These are phyloP conservation scores for Dromius quadrimaculatus DNA, from an alignment of 2,888 invertebrate genomes.

Conservation along the genomic window DNA sequence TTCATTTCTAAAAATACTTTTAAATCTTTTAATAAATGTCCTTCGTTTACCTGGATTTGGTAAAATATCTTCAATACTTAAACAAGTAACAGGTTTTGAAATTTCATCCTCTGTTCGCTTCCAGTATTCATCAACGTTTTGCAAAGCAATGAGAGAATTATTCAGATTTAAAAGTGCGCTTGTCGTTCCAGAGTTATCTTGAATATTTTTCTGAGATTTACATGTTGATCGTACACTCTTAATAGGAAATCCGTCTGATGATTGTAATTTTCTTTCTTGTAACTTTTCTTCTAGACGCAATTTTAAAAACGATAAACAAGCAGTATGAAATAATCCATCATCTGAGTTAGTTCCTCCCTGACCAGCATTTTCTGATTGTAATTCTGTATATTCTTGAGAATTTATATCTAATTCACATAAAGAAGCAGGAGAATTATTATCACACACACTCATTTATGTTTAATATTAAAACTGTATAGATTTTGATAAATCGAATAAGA, in stretches of 20 bases:
- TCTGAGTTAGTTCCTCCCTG: too few species aligned
- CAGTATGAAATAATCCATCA: neutral
- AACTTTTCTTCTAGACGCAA: conserved; percentile 3
- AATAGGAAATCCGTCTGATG: neutral
- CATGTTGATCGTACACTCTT: neutral
- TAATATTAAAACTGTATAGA: too few species aligned
- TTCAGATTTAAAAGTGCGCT: conserved; percentile 12
- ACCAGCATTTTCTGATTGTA: too few species aligned
- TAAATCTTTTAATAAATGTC: neutral
- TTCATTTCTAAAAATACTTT: neutral
- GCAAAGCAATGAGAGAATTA: conserved; percentile 1
- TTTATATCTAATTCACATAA: too few species aligned
- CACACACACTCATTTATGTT: too few species aligned
- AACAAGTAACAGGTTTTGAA: conserved; percentile 3
- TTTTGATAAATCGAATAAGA: too few species aligned
- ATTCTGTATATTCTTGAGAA: too few species aligned
- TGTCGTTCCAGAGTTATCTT: neutral
- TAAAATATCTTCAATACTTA: conserved; percentile 18
- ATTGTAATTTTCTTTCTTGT: neutral
- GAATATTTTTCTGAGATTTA: neutral
- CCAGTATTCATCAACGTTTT: conserved; percentile 21
- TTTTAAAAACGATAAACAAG: conserved; percentile 21
- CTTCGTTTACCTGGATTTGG: neutral
- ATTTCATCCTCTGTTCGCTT: conserved; percentile 4
- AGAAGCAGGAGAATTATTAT: too few species aligned